Evolutionary conservation across 2,113 vertebrate species (phyloP).

Genomic region (Hippocampus zosterae): DNA sequence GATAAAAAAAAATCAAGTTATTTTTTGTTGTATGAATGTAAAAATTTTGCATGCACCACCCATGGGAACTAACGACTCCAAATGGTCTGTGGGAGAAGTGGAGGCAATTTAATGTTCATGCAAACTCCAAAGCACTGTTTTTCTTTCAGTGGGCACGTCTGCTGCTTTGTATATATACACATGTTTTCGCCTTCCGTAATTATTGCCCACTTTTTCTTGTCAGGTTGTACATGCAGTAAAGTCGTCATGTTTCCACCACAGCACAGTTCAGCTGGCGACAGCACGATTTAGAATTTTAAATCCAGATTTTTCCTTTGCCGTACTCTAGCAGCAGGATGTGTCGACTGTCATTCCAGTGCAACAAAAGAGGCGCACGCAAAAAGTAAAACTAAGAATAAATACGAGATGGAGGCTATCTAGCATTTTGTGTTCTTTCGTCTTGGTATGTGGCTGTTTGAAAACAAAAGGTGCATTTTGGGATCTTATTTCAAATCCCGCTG

Average conservation of each 20-base stretch:
- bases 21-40: not conserved
- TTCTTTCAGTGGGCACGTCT: not conserved
- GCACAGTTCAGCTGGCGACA: not conserved
- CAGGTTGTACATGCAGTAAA: not conserved
- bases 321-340: not conserved
- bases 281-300: not conserved
- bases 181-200: not conserved
- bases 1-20: slow-evolving; percentile 5
- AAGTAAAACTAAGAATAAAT: not conserved
- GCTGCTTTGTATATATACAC: not conserved
- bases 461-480: not conserved
- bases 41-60: slow-evolving; percentile 37
- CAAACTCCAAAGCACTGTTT: slow-evolving; percentile 29
- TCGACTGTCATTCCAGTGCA: not conserved
- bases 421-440: not conserved
- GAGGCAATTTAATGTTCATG: slow-evolving; percentile 50
- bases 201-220: not conserved
- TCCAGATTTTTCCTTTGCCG: not conserved
- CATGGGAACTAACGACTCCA: slow-evolving; percentile 37
- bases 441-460: not conserved
- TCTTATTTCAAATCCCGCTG: not conserved
- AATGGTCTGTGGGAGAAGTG: slow-evolving; percentile 54
- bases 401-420: not conserved
- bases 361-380: not conserved
- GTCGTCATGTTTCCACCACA: not conserved